Evolutionary conservation across 2,797 vertebrate genomes (phyloP).

Genomic region (Clarias fuscus): DNA sequence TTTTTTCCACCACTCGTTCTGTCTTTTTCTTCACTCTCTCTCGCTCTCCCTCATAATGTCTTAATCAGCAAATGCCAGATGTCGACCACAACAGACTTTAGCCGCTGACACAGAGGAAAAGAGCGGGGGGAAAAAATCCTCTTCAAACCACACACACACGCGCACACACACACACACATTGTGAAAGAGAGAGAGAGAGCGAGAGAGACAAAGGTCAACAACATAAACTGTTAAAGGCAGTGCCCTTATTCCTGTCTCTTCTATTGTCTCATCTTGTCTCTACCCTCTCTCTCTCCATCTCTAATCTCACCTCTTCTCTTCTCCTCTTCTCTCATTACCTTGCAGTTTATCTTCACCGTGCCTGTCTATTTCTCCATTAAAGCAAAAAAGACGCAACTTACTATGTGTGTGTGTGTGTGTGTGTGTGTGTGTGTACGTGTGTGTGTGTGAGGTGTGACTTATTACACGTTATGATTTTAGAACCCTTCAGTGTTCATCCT

Average conservation of each 20-base stretch:
- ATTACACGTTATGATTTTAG: not conserved
- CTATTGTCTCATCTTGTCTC: not conserved
- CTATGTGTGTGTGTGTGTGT: not conserved
- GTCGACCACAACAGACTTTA: conserved; percentile 45
- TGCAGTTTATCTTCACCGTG: not conserved
- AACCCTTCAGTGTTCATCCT: not conserved
- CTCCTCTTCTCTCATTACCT: not conserved
- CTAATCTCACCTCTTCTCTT: not conserved
- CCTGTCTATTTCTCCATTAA: not conserved
- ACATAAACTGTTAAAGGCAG: not conserved
- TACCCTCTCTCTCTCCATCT: not conserved
- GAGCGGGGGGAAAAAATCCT: too few species aligned
- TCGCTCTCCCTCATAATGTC: conserved; percentile 59
- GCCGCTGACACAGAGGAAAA: conserved; percentile 18
- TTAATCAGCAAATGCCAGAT: conserved; percentile 64
- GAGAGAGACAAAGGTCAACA: not conserved
- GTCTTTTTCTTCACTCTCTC: conserved; percentile 52
- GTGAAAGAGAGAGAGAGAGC: not conserved
- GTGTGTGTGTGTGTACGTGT: not conserved
- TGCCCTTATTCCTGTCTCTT: not conserved
- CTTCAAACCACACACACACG: not conserved
- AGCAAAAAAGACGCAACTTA: not conserved
- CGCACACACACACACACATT: not conserved
- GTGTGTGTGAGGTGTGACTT: not conserved
- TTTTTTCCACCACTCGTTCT: conserved; percentile 40